phyloP scores from a whole-genome alignment of 2,113 vertebrate genomes.

The Reinhardtius hippoglossoides region DNA sequence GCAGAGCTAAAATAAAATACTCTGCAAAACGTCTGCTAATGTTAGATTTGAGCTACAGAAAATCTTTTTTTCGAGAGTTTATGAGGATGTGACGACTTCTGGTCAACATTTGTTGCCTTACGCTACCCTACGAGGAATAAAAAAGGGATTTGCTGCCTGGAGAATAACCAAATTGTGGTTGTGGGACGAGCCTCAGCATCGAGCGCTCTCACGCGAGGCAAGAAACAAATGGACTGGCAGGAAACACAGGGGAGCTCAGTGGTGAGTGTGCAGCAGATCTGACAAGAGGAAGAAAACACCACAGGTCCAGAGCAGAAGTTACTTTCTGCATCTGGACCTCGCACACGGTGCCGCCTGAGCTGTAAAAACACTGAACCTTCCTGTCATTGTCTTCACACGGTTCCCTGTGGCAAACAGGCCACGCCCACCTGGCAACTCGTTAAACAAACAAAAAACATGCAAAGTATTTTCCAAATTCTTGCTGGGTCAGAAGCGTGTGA shows the following conservation, averaged over 20 bases:
- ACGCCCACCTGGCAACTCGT: constrained; percentile 13
- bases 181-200: constrained; percentile 25
- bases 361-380: constrained; percentile 19
- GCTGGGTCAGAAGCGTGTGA: no score
- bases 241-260: constrained; percentile 2
- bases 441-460: not conserved
- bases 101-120: constrained; percentile 1
- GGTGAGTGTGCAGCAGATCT: not conserved
- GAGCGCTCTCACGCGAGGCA: constrained; percentile 48
- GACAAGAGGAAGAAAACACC: not conserved
- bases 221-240: constrained; percentile 12
- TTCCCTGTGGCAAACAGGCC: not conserved
- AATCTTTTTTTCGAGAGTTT: not conserved
- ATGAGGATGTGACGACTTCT: constrained; percentile 16
- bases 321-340: not conserved
- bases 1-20: constrained; percentile 12
- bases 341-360: constrained; percentile 6
- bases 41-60: constrained; percentile 7
- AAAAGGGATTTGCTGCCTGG: constrained; percentile 41
- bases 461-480: not conserved
- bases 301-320: not conserved
- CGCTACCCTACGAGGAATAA: not conserved
- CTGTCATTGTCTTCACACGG: constrained; percentile 48
- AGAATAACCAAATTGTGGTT: constrained; percentile 52
- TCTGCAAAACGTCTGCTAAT: constrained; percentile 1